Evolutionary conservation across 2,888 invertebrate genomes (phyloP), one percentile per base, ranked within the genome.

Genomic region (Pseudolycoriella hygida): DNA sequence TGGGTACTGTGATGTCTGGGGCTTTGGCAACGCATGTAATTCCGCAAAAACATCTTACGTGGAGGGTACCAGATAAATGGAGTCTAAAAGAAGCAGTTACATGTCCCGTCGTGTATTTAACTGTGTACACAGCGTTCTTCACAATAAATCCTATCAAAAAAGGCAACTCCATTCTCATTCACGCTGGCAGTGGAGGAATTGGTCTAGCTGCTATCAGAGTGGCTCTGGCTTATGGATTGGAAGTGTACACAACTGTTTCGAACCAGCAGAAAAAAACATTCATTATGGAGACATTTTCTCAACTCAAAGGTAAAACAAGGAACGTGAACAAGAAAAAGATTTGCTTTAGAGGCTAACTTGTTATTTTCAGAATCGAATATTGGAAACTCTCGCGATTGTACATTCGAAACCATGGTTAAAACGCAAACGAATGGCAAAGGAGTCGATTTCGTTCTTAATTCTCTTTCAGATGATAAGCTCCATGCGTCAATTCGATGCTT

Each of bases 401-500:
- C 80, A 1, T 97, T 97, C 61, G 93, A 94, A 60, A 73, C 77
- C 51, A 78, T 92, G 74, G 73, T 97, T 45, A 71, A 80, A 53
- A 69, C 69, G 41, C 73, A 77, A 55, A 94, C 94, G 0, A 71
- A 79, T 8, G 93, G 94, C 12, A 71, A 71, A 52, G 93, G 94
- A 34, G 94, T 97, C 0, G 87, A 97, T 57, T 67, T 93, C 45
- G 84, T 96, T 12, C 66, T 90, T 6, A 97, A 97, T 62, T 93
- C 92, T 0, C 66, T 97, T 38, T 77, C 93, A 1, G 93, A 89
- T 56, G 93, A 96, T 40, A 94, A 94, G 62, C 70, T 94, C 1
- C 71, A 75, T 56, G 83, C 78, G 0, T 77, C 78, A 0, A 60
- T 77, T 0, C 66, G 76, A 3, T 80, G 79, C 51, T 59, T 80